phyloP scores from a whole-genome alignment of 2,888 invertebrate genomes.

The Calameuta pallipes region DNA sequence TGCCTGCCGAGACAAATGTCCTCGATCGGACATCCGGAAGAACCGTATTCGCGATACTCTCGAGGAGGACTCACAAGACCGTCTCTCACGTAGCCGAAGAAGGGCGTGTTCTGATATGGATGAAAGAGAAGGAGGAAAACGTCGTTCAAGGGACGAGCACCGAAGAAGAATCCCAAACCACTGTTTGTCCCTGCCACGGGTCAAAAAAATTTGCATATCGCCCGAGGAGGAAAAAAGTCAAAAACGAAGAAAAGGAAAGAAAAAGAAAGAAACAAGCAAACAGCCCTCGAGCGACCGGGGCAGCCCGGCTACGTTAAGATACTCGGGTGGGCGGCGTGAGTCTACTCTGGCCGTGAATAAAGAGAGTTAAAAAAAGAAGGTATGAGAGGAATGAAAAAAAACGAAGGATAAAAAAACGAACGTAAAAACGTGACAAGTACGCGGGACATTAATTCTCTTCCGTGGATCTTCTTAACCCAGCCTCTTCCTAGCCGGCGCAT shows the following conservation, averaged over 20 bases:
- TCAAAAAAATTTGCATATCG: conserved; percentile 3
- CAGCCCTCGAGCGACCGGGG: too few relatives aligned
- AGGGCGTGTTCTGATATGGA: too few relatives aligned
- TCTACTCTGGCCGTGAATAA: neutral
- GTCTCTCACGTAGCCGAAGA: too few relatives aligned
- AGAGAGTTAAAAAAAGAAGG: neutral
- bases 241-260: conserved; percentile 9
- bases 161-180: too few relatives aligned
- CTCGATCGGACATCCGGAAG: too few relatives aligned
- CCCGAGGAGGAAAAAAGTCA: conserved; percentile 9
- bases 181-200: neutral
- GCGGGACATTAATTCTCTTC: conserved; percentile 5
- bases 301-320: too few relatives aligned
- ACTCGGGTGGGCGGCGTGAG: too few relatives aligned
- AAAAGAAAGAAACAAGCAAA: conserved; percentile 17
- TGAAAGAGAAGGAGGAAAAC: neutral
- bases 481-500: neutral
- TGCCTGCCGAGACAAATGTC: too few relatives aligned
- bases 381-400: neutral
- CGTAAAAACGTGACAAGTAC: conserved; percentile 1
- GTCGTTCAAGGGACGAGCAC: neutral
- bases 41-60: too few relatives aligned
- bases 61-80: too few relatives aligned
- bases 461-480: neutral
- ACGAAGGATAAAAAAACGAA: conserved; percentile 21